Evolutionary conservation across 2,888 invertebrate genomes (phyloP), one percentile per base, ranked within the genome.

Genomic region (Erebia ligea): DNA sequence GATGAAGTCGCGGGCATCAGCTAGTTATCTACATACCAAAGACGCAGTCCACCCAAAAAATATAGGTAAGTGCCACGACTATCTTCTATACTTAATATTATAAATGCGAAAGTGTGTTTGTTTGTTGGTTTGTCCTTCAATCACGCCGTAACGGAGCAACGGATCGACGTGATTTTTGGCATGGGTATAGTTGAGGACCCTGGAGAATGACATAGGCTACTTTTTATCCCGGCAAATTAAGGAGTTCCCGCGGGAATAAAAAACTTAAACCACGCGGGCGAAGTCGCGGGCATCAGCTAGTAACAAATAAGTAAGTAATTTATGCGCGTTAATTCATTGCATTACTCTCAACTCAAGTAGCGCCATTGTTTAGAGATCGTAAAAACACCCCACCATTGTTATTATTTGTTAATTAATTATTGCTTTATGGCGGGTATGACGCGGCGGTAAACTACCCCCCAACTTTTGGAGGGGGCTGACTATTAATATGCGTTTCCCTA

Each of bases 361-460:
- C 67, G 50, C 56, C 69, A 68, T 75, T 73, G 74, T 73, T 70
- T 59, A 68, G 57, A 59, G 71, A 70, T 72, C 75, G 73, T 77
- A 78, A 79, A 78, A 77, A 78, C 74, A 69, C 74, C 76, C 74
- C 75, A 78, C 81, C 80, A 81, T 81, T 81, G 80, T 80, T 79
- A 77, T 78, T 79, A 79, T 78, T 80, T 77, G 78, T 78, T 80
- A 79, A 82, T 82, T 82, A 82, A 83, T 82, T 77, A 80, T 74
- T 76, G 75, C 76, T 71, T 77, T 73, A 72, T 68, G 70, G 67
- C 61, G 70, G 1, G 42, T 21, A 73, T 77, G 77, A 77, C 75
- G 74, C 59, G 73, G 56, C 76, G 19, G 10, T 10, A 54, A 54
- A 50, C 54, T 62, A 40, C 50, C 50, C 9, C 25, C n/a, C 50